Base-by-base conservation (phyloP, 2,113 vertebrate genomes). In the Bettongia penicillata region DNA sequence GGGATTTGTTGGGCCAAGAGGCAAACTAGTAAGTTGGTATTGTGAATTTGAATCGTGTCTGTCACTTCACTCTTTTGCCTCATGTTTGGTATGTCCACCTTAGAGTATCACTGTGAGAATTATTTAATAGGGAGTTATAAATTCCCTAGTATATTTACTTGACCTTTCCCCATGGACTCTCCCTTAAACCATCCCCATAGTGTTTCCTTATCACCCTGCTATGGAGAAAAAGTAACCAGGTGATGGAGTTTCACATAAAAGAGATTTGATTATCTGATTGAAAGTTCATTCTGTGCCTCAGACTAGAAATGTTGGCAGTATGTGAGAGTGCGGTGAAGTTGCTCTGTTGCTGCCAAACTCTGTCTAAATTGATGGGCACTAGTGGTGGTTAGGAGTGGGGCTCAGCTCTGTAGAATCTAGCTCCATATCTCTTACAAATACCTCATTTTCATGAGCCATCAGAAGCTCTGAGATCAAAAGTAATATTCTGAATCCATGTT, bases 241-340 rank as follows among this genome's bases (percentile, higher is more conserved):
- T 68, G 31, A 68, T 37, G 31, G 14, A 19, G 14, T 77, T 24
- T 92, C 12, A 93, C 77, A 16, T 53, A 77, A 91, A 91, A 14
- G 90, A 90, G n/a, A 51, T 51, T 94, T 53, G 22, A 90, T 95
- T 97, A 94, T 95, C 92, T 96, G 48, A 61, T 31, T 4, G 12
- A 92, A 95, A 90, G 14, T 51, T 96, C 90, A 31, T 94, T 51
- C 53, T 96, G 16, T 96, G 53, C 92, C 68, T 95, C n/a, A 77
- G 31, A 8, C 10, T 61, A 31, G 28, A 61, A 37, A 61, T 37
- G 57, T 93, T 93, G 51, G 51, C 53, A 96, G 94, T 93, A 61
- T 93, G 90, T 96, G 49, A 61, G 91, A 93, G 53, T 84, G 48
- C 28, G 95, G 91, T 53, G 51, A 96, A 77, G 51, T 94, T 68